These are phyloP conservation scores for Siniperca undulata DNA, from an alignment of 2,797 vertebrate genomes.

Conservation along the genomic window DNA sequence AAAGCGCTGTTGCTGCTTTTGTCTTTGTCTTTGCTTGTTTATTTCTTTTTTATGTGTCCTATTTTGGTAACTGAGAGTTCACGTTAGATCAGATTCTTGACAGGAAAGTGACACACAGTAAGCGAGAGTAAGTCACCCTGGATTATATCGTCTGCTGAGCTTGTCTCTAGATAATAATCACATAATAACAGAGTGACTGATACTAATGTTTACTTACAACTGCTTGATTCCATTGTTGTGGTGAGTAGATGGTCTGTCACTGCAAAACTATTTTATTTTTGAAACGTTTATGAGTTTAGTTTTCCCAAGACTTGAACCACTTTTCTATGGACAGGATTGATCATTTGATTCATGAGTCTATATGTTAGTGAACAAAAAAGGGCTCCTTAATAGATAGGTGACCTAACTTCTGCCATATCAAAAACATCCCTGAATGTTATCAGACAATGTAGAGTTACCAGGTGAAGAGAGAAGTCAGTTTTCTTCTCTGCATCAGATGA, in stretches of 20 bases:
- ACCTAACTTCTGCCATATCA: neutral
- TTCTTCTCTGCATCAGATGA: conserved; percentile 6
- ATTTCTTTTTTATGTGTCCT: neutral
- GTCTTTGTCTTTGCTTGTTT: conserved; percentile 5
- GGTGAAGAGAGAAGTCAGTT: neutral
- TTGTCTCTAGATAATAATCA: conserved; percentile 68
- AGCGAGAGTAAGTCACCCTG: conserved; percentile 58
- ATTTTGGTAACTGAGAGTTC: neutral
- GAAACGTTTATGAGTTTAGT: neutral
- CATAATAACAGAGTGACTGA: conserved; percentile 62
- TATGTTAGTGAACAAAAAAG: neutral
- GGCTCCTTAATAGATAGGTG: neutral
- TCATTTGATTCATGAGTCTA: neutral
- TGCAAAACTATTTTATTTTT: conserved; percentile 7
- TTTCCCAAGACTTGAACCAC: neutral
- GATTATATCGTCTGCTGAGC: conserved; percentile 69
- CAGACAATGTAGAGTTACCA: neutral
- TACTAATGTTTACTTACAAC: conserved; percentile 32
- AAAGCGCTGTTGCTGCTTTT: neutral
- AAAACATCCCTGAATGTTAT: neutral
- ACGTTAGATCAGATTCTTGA: conserved; percentile 35
- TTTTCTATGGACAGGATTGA: neutral
- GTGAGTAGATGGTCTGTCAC: neutral
- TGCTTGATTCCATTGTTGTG: conserved; percentile 34
- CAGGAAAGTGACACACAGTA: conserved; percentile 13